Conservation (phyloP, 2,113 vertebrate genomes). For the Ciconia maguari region DNA sequence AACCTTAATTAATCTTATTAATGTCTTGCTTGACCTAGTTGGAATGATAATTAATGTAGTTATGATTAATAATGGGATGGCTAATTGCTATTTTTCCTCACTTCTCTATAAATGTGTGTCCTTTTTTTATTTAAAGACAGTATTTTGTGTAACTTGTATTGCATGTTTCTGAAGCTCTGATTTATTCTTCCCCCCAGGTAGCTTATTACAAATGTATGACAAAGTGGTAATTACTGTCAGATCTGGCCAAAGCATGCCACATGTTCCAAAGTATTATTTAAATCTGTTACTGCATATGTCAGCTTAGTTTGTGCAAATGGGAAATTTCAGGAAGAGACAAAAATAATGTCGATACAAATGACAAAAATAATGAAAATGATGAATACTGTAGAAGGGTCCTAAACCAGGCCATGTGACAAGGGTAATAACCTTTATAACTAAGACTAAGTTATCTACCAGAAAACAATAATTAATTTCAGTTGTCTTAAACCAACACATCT, state of each 20-base stretch:
- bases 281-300: background rate
- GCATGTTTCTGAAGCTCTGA: background rate
- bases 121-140: background rate
- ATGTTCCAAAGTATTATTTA: background rate
- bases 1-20: conserved; percentile 11
- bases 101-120: background rate
- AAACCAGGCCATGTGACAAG: background rate
- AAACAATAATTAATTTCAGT: background rate
- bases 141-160: background rate
- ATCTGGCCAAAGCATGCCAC: background rate
- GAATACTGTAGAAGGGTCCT: background rate
- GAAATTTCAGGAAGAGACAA: background rate
- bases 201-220: background rate
- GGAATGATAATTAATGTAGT: conserved; percentile 11
- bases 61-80: background rate
- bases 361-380: background rate
- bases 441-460: background rate
- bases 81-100: background rate
- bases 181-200: background rate
- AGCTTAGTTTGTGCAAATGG: background rate
- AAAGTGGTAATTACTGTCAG: background rate
- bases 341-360: background rate
- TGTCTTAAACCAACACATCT: background rate
- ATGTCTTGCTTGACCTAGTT: background rate
- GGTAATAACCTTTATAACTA: background rate